These are phyloP conservation scores for Varecia variegata DNA, from an alignment of 2,797 vertebrate species.

Conservation along the genomic window DNA sequence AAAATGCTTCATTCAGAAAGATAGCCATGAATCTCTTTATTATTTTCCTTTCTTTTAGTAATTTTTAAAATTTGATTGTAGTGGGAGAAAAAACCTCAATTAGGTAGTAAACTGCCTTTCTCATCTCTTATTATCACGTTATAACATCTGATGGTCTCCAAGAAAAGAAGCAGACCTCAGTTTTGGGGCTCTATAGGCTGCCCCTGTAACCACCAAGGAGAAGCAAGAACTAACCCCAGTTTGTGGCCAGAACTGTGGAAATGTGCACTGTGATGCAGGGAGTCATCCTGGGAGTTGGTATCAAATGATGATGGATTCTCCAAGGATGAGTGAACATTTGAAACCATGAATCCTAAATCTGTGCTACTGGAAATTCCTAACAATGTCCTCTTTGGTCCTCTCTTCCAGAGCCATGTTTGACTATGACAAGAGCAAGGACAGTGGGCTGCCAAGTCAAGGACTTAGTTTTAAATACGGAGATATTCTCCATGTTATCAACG, in stretches of 20 bases:
- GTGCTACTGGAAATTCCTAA: not conserved
- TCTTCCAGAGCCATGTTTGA: constrained; percentile 94
- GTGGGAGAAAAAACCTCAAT: not conserved
- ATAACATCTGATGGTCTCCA: not conserved
- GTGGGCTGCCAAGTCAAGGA: constrained; percentile 97
- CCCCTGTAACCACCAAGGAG: not conserved
- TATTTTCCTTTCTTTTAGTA: not conserved
- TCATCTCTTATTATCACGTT: not conserved
- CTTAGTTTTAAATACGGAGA: constrained; percentile 97
- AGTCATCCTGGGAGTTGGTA: not conserved
- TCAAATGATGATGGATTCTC: not conserved
- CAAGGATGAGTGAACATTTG: not conserved
- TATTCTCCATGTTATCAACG: constrained; percentile 97
- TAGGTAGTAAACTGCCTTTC: not conserved
- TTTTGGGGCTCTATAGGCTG: not conserved
- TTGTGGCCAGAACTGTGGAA: not conserved
- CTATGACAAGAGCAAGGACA: constrained; percentile 97
- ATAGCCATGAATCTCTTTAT: not conserved
- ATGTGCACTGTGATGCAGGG: not conserved
- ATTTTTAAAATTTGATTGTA: not conserved
- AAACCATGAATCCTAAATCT: not conserved
- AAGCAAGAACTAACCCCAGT: not conserved
- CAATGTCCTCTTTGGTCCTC: not conserved
- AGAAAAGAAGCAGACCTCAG: not conserved
- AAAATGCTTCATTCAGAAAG: not conserved